Base-by-base conservation (phyloP, 2,113 vertebrate genomes). In the Nestor notabilis region DNA sequence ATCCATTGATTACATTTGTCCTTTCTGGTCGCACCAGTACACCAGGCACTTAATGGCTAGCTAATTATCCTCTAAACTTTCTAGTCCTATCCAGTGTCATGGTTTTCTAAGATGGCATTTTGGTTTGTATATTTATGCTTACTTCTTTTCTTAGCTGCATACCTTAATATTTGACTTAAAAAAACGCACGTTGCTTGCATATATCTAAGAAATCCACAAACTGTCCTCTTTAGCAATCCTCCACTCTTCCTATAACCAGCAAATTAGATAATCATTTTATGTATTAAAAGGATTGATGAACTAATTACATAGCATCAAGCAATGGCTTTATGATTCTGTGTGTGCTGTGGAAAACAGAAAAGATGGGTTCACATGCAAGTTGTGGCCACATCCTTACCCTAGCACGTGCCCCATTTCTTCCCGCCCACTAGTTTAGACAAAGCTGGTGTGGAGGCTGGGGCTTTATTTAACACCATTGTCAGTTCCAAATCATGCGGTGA, bases 381-480 rank as follows among this genome's bases (percentile, higher is more conserved):
- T n/a, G 12, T 55, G 21, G 21, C 31, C 37, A 21, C 21, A 10
- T 41, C 28, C 33, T 75, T 83, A 43, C 19, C 7, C 10, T 35
- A 47, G 41, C 2, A 5, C 5, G 12, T 25, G 43, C 3, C 1
- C 9, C 15, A 10, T 12, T 63, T 72, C 47, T 55, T 79, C 37
- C 83, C 82, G 39, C 28, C 10, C 2, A 4, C 11, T 39, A 33
- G 5, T 44, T 83, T 39, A 3, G 9, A 27, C 10, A 23, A 63
- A 76, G 9, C 7, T 52, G 27, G 1, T 53, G 66, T 35, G 35
- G 20, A 29, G 18, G 24, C 50, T 52, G 41, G 24, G 37, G 13
- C 49, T 21, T n/a, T 6, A 13, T 21, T 21, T 23, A n/a, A 11
- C 14, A 2, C 24, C 2, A 0, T 15, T 8, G 10, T 56, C 27